These are phyloP conservation scores for Greenwoodochromis staneri DNA, from an alignment of 2,113 vertebrate species.

Conservation along the genomic window DNA sequence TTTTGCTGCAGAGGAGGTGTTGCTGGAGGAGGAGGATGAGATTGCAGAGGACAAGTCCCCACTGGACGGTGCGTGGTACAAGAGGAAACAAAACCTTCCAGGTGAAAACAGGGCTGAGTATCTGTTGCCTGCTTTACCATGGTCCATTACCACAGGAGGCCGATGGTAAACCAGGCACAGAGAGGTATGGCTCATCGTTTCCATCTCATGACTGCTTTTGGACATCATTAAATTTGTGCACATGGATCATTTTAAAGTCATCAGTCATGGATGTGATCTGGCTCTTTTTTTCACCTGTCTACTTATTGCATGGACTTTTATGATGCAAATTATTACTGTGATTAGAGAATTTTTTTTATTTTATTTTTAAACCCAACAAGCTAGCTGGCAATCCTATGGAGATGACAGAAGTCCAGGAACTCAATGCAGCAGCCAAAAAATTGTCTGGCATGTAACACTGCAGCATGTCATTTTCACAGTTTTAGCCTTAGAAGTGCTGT, in stretches of 20 bases:
- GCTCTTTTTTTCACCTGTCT: background rate
- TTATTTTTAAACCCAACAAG: background rate
- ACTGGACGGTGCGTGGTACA: slow-evolving; percentile 85
- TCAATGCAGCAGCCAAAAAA: background rate
- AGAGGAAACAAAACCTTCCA: slow-evolving; percentile 72
- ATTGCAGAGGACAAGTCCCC: slow-evolving; percentile 94
- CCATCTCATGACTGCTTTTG: background rate
- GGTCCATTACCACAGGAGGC: background rate
- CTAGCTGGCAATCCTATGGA: background rate
- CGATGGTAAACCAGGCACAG: slow-evolving; percentile 16
- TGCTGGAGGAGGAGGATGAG: slow-evolving; percentile 95
- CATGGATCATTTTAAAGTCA: background rate
- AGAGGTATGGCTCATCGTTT: background rate
- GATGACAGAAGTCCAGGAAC: background rate
- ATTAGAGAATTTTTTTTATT: background rate
- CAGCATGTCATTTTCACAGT: background rate
- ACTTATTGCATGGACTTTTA: background rate
- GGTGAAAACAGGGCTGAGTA: slow-evolving; percentile 50
- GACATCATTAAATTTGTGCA: background rate
- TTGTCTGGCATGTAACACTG: background rate
- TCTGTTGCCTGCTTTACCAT: background rate
- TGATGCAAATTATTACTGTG: background rate
- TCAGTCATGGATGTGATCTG: background rate
- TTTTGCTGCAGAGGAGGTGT: slow-evolving; percentile 85
- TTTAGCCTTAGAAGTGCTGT: background rate